These are phyloP conservation scores for Globicephala melas DNA, from an alignment of 2,113 vertebrate species.

Conservation along the genomic window DNA sequence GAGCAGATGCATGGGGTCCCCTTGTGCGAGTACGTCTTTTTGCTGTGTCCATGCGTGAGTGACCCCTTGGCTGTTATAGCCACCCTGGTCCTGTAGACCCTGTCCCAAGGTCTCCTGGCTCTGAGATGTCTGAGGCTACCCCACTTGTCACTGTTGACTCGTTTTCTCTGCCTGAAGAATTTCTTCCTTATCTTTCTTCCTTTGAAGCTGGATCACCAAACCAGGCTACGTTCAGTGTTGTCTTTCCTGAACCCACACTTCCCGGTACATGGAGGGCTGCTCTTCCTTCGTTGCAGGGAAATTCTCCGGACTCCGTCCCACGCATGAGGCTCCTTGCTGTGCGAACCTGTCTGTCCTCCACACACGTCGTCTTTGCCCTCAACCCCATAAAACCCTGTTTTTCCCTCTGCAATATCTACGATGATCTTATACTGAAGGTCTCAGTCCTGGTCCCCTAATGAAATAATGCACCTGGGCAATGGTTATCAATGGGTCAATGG, in stretches of 20 bases:
- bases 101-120: background rate
- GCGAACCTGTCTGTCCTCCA: background rate
- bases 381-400: too few species aligned
- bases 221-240: background rate
- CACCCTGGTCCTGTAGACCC: background rate
- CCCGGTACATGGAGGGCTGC: background rate
- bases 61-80: background rate
- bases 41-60: background rate
- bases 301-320: background rate
- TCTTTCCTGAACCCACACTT: background rate
- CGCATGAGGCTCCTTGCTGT: accelerated
- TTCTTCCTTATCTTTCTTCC: background rate
- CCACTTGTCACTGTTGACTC: background rate
- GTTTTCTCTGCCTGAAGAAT: background rate
- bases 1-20: background rate
- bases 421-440: background rate
- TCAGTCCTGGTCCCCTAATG: background rate
- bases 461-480: too few species aligned
- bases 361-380: background rate
- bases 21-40: background rate
- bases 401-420: background rate
- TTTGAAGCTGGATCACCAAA: background rate
- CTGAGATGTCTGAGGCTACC: background rate
- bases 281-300: background rate
- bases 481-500: too few species aligned